Percentiles rank a stretch among this genome's conserved stretches.
phyloP scores from a whole-genome alignment of 2,797 vertebrate species.

The Labeo calbasu region DNA sequence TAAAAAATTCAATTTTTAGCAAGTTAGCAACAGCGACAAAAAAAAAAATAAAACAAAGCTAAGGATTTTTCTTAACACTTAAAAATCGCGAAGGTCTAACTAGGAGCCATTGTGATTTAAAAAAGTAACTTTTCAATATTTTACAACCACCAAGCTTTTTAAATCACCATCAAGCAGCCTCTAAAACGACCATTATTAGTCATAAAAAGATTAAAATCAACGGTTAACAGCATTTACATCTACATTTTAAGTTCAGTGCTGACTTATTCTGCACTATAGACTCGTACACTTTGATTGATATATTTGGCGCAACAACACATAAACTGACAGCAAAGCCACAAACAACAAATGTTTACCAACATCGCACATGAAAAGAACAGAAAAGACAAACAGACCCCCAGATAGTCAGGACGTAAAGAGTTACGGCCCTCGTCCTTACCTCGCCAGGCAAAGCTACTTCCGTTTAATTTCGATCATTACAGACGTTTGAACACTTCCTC shows the following conservation, averaged over 20 bases:
- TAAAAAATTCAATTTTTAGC: background rate
- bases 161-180: background rate
- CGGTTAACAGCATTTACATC: background rate
- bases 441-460: constrained; percentile 75
- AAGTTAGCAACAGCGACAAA: background rate
- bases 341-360: background rate
- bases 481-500: constrained; percentile 46
- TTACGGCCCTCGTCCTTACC: constrained; percentile 69
- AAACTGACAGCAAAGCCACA: background rate
- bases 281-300: background rate
- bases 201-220: background rate
- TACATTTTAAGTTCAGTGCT: background rate
- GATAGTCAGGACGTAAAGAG: background rate
- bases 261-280: background rate
- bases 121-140: background rate
- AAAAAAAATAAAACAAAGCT: background rate
- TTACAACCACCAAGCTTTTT: too few relatives aligned
- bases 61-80: background rate
- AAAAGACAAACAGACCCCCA: constrained; percentile 18
- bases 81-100: background rate
- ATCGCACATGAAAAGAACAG: background rate
- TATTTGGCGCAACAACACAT: background rate
- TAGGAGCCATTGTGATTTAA: background rate
- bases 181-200: background rate
- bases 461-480: constrained; percentile 74